Percentiles rank a stretch among this genome's conserved stretches.
Evolutionary conservation across 2,113 vertebrate species (phyloP).

Genomic region (sheep (Ovis aries)): ARS-UI_Ramb_v3.0 NC_056070.1:30423501-30424000

Average conservation of each 20-base stretch:
- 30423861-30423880: not conserved
- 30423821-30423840: not conserved
- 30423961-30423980: not conserved
- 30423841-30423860: not conserved
- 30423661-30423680: slow-evolving; percentile 33
- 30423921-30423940: not conserved
- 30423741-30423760: not conserved
- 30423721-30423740: not conserved
- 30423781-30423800: not conserved
- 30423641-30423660: slow-evolving; percentile 37
- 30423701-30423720: slow-evolving; percentile 9
- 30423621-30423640: slow-evolving; percentile 52
- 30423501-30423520: slow-evolving; percentile 5
- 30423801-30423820: not conserved
- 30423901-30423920: not conserved
- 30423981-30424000: not conserved
- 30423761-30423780: not conserved
- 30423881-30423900: not conserved
- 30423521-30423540: slow-evolving; percentile 19
- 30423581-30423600: slow-evolving; percentile 20
- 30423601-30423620: not conserved
- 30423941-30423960: not conserved
- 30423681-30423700: slow-evolving; percentile 12
- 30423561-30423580: not conserved
- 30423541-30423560: slow-evolving; percentile 25